Evolutionary conservation across 2,113 vertebrate genomes (phyloP).

Genomic region (Bostrychus sinensis): DNA sequence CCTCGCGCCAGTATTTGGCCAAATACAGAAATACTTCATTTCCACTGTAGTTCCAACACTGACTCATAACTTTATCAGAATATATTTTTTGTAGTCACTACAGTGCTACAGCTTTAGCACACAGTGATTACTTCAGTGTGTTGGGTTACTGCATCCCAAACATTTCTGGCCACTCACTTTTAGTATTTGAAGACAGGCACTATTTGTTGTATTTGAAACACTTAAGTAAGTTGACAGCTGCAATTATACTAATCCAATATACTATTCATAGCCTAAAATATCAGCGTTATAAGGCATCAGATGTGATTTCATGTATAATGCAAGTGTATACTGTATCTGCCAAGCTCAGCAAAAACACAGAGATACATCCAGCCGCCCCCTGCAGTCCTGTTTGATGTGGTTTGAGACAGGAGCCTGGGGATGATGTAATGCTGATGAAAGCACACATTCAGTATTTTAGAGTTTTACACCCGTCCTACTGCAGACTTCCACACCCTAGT

Average conservation of each 20-base stretch:
- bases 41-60: conserved; percentile 35
- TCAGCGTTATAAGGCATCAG: not conserved
- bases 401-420: conserved; percentile 44
- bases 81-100: conserved; percentile 55
- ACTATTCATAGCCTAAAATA: not conserved
- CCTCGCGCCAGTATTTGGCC: conserved; percentile 22
- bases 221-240: too few species aligned
- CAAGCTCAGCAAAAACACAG: conserved; percentile 1
- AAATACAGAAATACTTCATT: conserved; percentile 55
- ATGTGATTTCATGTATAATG: not conserved
- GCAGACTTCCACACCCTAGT: conserved; percentile 64
- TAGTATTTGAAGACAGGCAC: not conserved
- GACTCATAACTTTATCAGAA: conserved; percentile 71
- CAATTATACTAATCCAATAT: too few species aligned
- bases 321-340: not conserved
- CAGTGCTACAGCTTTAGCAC: conserved; percentile 48
- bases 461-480: conserved; percentile 57
- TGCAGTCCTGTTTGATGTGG: conserved; percentile 61
- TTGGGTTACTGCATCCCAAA: too few species aligned
- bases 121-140: too few species aligned
- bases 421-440: conserved; percentile 74
- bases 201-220: not conserved
- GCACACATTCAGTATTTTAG: conserved; percentile 48
- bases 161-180: not conserved
- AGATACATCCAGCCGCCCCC: conserved; percentile 37